phyloP scores from a whole-genome alignment of 37 sponge, comb jelly and placozoan genomes.

The Eunapius fragilis region DNA sequence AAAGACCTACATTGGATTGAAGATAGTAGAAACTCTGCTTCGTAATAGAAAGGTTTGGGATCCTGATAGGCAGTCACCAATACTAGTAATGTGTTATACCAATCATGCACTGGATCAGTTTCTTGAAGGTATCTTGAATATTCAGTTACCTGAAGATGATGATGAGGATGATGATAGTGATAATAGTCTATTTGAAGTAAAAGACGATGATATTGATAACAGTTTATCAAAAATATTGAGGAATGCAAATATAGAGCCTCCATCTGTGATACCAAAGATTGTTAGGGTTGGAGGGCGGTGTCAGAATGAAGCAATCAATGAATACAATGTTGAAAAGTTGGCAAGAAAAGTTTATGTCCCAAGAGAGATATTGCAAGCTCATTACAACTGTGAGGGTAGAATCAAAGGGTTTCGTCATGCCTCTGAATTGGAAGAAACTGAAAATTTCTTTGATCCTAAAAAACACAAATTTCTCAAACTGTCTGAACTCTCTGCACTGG shows the following conservation, averaged over 20 bases:
- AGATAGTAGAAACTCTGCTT: conserved; percentile 77
- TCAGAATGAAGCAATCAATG: conserved; percentile 63
- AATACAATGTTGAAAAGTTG: conserved; percentile 26
- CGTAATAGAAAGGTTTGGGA: conserved; percentile 63
- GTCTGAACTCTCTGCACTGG: not conserved
- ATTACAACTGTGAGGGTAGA: not conserved
- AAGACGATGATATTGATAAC: not conserved
- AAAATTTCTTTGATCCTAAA: not conserved
- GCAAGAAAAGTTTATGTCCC: not conserved
- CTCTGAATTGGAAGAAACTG: not conserved
- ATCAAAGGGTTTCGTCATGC: not conserved
- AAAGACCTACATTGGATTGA: conserved; percentile 91
- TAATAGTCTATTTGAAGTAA: conserved; percentile 15
- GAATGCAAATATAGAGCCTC: not conserved
- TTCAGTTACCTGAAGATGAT: not conserved
- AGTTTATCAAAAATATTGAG: not conserved
- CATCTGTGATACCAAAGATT: conserved; percentile 40
- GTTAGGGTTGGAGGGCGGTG: conserved; percentile 88
- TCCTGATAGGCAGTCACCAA: conserved; percentile 54
- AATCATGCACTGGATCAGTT: conserved; percentile 90
- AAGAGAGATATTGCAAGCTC: not conserved
- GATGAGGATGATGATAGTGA: not conserved
- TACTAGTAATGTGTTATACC: conserved; percentile 78
- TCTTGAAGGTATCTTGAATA: conserved; percentile 40
- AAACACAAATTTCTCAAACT: not conserved